Evolutionary conservation across 92 coral and sea anemone genomes (phyloP), one percentile per base, ranked within the genome.

Genomic region (Metridium senile): DNA sequence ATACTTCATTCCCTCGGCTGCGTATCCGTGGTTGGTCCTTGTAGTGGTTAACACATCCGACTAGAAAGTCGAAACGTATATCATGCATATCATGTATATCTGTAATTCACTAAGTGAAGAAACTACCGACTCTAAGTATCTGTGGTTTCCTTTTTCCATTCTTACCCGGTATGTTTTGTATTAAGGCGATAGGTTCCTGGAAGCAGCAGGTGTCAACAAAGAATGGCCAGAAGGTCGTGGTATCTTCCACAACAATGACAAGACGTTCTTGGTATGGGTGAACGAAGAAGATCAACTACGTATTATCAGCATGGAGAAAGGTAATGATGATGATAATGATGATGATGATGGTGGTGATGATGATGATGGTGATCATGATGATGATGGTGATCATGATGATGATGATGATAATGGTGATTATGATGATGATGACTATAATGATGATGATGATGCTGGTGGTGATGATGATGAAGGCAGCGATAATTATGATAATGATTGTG

Each of bases 171-270:
- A 19, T 9, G 3, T 10, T 54, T 20, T 9, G 3, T 54, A 2
- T 21, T 2, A 2, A 54, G 59, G 93, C 1, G 93, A 89, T 34
- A 86, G 94, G 71, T 89, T 93, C 81, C 71, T 93, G 81, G 97
- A 91, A 61, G 84, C 91, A 4, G 93, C 93, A 33, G 98, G 98
- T 17, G 80, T 86, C 35, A 88, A 89, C 78, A 81, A 83, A 61
- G 98, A 93, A 59, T 93, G 98, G 98, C 98, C 98, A 0, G 93
- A 88, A 33, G 98, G 97, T 4, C 87, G 98, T 13, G 98, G 98
- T 16, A 93, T 93, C 87, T 93, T 82, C 90, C 93, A 88, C 86
- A 93, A 93, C 78, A 74, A 70, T 21, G 88, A 84, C 74, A 94
- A 91, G 84, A 91, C 97, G 22, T 94, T 94, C 87, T 69, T 94